Conservation (phyloP, 2,888 invertebrate genomes). For the Hipparchia sbordonii region DNA sequence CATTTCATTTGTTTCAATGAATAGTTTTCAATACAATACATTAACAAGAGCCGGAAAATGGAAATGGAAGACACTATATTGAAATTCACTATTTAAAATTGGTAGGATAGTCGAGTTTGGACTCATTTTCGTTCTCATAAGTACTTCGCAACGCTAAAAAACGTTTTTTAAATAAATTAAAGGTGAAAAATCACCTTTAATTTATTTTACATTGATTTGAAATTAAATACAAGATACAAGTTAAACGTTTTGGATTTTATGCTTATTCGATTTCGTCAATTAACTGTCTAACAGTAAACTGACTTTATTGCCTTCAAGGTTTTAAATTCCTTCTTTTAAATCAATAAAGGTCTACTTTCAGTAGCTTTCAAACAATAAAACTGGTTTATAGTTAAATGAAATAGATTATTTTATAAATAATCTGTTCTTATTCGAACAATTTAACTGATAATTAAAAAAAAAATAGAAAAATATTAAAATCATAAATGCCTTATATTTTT, state of each 20-base stretch:
- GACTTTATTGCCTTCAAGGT: conserved; percentile 67
- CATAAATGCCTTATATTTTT: too few relatives aligned
- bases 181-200: too few relatives aligned
- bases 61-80: too few relatives aligned
- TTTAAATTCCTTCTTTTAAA: conserved; percentile 74
- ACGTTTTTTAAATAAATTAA: too few relatives aligned
- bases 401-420: too few relatives aligned
- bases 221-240: conserved; percentile 8
- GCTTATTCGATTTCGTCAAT: conserved; percentile 57
- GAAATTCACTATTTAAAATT: too few relatives aligned
- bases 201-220: background rate
- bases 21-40: too few relatives aligned
- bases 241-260: conserved; percentile 21
- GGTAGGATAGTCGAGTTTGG: too few relatives aligned
- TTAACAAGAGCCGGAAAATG: too few relatives aligned
- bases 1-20: too few relatives aligned
- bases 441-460: background rate
- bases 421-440: conserved; percentile 54
- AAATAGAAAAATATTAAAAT: background rate
- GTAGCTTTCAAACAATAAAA: conserved; percentile 76
- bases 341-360: conserved; percentile 79
- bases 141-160: too few relatives aligned
- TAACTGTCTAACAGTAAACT: conserved; percentile 67
- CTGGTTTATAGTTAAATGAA: conserved; percentile 74
- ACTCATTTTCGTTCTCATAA: too few relatives aligned